phyloP scores from a whole-genome alignment of 2,888 invertebrate species.

The Elmis aenea region DNA sequence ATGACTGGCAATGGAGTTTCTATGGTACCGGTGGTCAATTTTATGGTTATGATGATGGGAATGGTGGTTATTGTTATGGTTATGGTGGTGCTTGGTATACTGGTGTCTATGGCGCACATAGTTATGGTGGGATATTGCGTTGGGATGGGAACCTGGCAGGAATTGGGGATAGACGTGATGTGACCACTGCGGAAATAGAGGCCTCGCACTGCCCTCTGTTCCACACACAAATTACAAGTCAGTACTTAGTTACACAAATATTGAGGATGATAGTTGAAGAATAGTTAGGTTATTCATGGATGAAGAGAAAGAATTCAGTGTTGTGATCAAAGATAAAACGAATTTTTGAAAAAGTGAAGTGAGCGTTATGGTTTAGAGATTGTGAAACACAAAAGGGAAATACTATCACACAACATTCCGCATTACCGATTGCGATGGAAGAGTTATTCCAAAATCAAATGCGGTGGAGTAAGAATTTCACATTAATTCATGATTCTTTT shows the following conservation, averaged over 20 bases:
- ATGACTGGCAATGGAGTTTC: conserved; percentile 56
- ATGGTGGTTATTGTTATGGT: conserved; percentile 58
- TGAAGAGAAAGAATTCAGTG: no score
- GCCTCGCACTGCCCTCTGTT: conserved; percentile 60
- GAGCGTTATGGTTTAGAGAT: no score
- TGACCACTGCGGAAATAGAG: conserved; percentile 91
- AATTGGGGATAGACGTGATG: conserved; percentile 93
- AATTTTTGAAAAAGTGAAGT: no score
- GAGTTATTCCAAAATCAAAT: no score
- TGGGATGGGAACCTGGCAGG: conserved; percentile 84
- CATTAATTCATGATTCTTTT: no score
- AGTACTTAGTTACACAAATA: conserved; percentile 16
- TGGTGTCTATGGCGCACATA: conserved; percentile 48
- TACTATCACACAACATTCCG: no score
- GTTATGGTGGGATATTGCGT: conserved; percentile 54
- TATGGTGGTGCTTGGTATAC: conserved; percentile 52
- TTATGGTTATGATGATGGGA: conserved; percentile 55
- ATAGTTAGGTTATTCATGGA: no score
- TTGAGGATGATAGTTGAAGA: no score
- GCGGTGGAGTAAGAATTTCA: no score
- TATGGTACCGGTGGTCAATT: conserved; percentile 56
- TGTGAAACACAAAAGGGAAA: no score
- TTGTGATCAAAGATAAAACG: no score
- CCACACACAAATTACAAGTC: conserved; percentile 18
- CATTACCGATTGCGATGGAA: no score